Percentiles rank a stretch among this genome's conserved stretches.
phyloP scores from a whole-genome alignment of 37 sponge, comb jelly and placozoan genomes.

The Chondrosia reniformis region DNA sequence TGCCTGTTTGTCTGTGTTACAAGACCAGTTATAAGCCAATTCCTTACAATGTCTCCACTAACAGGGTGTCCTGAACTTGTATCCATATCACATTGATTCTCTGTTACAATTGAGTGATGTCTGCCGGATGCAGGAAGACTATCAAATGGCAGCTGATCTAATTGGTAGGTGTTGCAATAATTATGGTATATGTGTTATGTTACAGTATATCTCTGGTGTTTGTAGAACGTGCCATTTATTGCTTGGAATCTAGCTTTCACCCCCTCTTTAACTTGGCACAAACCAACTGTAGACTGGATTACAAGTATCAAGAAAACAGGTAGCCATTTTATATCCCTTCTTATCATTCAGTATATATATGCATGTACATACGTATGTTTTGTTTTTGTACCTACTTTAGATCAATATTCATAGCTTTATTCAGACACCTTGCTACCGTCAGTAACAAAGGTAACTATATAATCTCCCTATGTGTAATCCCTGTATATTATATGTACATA shows the following conservation, averaged over 20 bases:
- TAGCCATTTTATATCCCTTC: neutral
- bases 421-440: slow-evolving; percentile 59
- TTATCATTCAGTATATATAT: neutral
- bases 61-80: slow-evolving; percentile 55
- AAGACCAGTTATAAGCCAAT: neutral
- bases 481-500: neutral
- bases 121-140: slow-evolving; percentile 86
- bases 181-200: neutral
- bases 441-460: slow-evolving; percentile 63
- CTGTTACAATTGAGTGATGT: slow-evolving; percentile 94
- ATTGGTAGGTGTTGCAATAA: slow-evolving; percentile 61
- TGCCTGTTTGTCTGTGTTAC: neutral
- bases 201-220: neutral
- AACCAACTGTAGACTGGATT: slow-evolving; percentile 77
- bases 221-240: slow-evolving; percentile 80
- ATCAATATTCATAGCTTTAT: slow-evolving; percentile 71
- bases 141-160: slow-evolving; percentile 88
- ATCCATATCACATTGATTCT: slow-evolving; percentile 95
- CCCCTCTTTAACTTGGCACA: slow-evolving; percentile 82
- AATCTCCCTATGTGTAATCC: neutral
- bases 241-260: slow-evolving; percentile 87
- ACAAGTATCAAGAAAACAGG: slow-evolving; percentile 88
- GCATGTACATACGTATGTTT: neutral
- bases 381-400: slow-evolving; percentile 21
- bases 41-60: neutral